These are phyloP conservation scores for Enteromius viviparus DNA, from an alignment of 2,797 vertebrate species.

Conservation along the genomic window DNA sequence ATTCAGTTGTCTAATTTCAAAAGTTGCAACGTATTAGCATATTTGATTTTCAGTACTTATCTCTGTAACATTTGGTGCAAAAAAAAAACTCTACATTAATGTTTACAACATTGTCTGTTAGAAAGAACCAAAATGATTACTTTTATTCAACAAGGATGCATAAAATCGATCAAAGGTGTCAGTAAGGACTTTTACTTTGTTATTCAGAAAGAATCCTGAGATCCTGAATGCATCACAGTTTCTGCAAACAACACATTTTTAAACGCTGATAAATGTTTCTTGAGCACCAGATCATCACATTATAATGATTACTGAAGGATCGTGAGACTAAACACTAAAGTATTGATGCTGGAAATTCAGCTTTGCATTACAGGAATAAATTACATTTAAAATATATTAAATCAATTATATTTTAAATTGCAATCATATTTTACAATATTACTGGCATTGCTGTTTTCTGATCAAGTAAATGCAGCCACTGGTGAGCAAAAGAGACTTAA, in stretches of 20 bases:
- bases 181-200: not conserved
- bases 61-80: not conserved
- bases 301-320: not conserved
- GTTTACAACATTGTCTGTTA: not conserved
- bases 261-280: not conserved
- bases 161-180: not conserved
- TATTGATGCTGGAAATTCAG: not conserved
- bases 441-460: not conserved
- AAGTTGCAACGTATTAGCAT: not conserved
- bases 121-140: too few species aligned
- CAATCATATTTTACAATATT: not conserved
- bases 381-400: not conserved
- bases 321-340: not conserved
- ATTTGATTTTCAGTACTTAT: not conserved
- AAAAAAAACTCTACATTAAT: not conserved
- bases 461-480: not conserved
- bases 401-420: not conserved
- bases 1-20: not conserved
- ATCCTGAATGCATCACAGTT: not conserved
- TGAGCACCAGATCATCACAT: not conserved
- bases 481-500: not conserved
- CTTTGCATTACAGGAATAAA: not conserved
- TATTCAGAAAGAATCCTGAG: not conserved
- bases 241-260: not conserved
- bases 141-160: not conserved